Evolutionary conservation across 2,113 vertebrate species (phyloP), one percentile per base, ranked within the genome.

Genomic region (Poecile atricapillus): DNA sequence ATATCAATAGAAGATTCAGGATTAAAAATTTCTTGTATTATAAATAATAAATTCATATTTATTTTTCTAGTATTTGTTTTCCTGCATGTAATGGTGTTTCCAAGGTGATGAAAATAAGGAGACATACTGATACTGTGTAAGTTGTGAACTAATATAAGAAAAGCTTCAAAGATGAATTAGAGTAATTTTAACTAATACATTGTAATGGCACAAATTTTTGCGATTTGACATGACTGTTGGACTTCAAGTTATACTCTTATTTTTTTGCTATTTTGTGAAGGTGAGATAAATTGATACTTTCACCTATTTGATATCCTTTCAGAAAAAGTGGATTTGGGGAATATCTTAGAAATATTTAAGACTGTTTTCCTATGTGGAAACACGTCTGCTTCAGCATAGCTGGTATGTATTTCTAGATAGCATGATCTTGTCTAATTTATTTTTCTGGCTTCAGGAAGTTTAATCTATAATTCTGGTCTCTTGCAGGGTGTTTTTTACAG

Each of bases 91-190:
- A 43, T 60, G 55, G 67, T 92, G 96, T 97, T 98, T 97, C 97
- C 97, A 97, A 97, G 96, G 97, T 96, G 95, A 98, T 94, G 76
- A 43, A 90, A 74, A 58, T 68, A 83, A 75, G 46, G 71, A 76
- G 58, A 94, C 71, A 39, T 95, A 43, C 30, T 68, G 52, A 86
- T 86, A 77, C 35, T 67, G 6, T 87, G 30, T 46, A 83, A 91
- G 30, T 82, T 83, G 46, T 70, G 22, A 44, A 41, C n/a, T 47
- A 52, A 59, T 33, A 18, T 4, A 60, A 43, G 85, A 52, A 59
- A 83, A 62, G n/a, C 23, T 70, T 74, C 37, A 31, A 87, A 79
- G 62, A 58, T 19, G 50, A 68, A 59, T 47, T n/a, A 33, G 21
- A 65, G 21, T 59, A 5, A 39, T 88, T 85, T 83, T 41, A 77